Percentiles rank a stretch among this genome's conserved stretches.
Conservation (phyloP, 1,140 invertebrate genomes). For the Drosophila sturtevanti region DNA sequence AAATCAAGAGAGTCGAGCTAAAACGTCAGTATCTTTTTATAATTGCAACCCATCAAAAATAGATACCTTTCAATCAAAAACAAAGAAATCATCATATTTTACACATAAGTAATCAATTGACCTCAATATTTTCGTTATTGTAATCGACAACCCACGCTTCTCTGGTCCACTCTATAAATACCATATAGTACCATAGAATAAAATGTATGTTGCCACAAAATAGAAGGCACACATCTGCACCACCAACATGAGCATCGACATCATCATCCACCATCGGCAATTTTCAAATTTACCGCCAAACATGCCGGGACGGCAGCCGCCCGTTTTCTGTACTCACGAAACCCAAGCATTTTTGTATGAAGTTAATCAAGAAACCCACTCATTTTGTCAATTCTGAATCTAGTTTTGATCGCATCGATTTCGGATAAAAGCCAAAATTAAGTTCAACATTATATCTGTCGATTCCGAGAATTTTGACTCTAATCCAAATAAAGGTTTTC, state of each 20-base stretch:
- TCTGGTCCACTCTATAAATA: conserved; percentile 77
- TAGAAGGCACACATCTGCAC: conserved; percentile 61
- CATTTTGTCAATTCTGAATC: conserved; percentile 58
- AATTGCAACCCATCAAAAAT: conserved; percentile 33
- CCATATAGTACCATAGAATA: conserved; percentile 14
- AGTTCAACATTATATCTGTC: conserved; percentile 30
- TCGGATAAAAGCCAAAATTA: conserved; percentile 39
- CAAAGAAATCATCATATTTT: conserved; percentile 37
- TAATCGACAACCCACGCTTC: conserved; percentile 44
- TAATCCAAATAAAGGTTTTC: conserved; percentile 52
- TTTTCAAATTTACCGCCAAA: conserved; percentile 83
- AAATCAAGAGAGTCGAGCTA: not conserved
- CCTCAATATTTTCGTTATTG: conserved; percentile 53
- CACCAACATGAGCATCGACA: conserved; percentile 56
- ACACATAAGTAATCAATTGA: conserved; percentile 59
- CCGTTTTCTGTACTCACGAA: conserved; percentile 70
- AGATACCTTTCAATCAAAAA: conserved; percentile 21
- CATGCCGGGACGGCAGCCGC: conserved; percentile 44
- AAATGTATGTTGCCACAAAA: conserved; percentile 45
- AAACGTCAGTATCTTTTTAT: not conserved
- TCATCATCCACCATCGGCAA: conserved; percentile 44
- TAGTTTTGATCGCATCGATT: conserved; percentile 57
- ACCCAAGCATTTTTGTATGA: conserved; percentile 82
- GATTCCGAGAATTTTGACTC: conserved; percentile 13
- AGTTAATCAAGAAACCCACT: conserved; percentile 82